Base-by-base conservation (phyloP, 2,797 vertebrate genomes). In the Odontamblyopus rebecca region DNA sequence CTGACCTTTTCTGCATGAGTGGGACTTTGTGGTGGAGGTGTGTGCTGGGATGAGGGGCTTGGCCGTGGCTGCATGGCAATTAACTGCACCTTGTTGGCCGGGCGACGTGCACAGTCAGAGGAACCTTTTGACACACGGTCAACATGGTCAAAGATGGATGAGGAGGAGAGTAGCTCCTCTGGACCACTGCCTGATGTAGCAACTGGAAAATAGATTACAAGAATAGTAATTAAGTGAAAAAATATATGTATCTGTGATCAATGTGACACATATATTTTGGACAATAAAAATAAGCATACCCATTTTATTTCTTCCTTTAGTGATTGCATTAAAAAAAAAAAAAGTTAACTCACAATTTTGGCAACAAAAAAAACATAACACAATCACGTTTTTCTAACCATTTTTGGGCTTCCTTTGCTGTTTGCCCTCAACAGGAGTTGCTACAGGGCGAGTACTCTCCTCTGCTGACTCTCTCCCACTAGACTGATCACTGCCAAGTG, bases 31-130 rank as follows among this genome's bases (percentile, higher is more conserved):
- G 90, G 91, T 0, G 84, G 74, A 0, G 85, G 79, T n/a, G 76
- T 56, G 53, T 95, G 94, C 2, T 35, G 56, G 16, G 57, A 61
- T 0, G 95, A 94, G 0, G 95, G 95, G 0, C 95, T 94, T 0
- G 96, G 93, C 27, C 97, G 96, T 0, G 98, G 98, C 70, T 97
- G 97, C 97, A 98, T 98, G 82, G 98, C 98, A 0, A 99, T 98
- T 64, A 98, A 92, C 90, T 99, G 97, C 82, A 99, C 96, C 90
- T 98, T 99, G 89, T 95, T 97, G 15, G 95, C 95, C 35, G 96
- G 93, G 4, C 95, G 92, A 1, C 95, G 94, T 2, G 92, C 93
- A 70, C 95, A 95, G 6, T 99, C 97, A 0, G 95, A 95, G 0
- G 95, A 95, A 19, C 91, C 91, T 1, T 96, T 96, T 0, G 97